phyloP scores from a whole-genome alignment of 2,797 vertebrate genomes.

The Sebastes nivosus region DNA sequence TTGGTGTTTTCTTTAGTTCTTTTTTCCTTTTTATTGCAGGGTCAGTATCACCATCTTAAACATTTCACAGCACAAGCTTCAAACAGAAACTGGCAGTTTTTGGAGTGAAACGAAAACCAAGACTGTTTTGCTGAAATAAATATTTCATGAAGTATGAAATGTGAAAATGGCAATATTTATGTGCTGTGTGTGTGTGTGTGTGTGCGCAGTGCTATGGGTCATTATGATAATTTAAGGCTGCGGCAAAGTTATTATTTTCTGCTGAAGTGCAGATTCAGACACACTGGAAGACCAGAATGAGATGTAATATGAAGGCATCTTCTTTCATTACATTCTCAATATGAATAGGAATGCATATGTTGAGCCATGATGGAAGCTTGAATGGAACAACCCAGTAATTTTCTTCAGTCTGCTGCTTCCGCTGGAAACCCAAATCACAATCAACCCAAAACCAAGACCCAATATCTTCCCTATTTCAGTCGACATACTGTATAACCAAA shows the following conservation, averaged over 20 bases:
- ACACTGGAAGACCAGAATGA: constrained; percentile 38
- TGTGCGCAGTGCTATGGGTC: constrained; percentile 32
- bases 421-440: constrained; percentile 29
- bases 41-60: constrained; percentile 52
- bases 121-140: constrained; percentile 60
- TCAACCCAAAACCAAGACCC: constrained; percentile 25
- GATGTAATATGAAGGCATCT: constrained; percentile 48
- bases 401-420: constrained; percentile 32
- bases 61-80: constrained; percentile 50
- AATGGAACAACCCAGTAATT: constrained; percentile 55
- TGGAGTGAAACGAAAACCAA: constrained; percentile 57
- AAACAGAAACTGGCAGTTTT: constrained; percentile 67
- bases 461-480: constrained; percentile 23
- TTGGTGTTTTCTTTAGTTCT: constrained; percentile 26
- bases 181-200: constrained; percentile 9
- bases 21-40: constrained; percentile 16
- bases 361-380: constrained; percentile 44
- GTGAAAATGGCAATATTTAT: constrained; percentile 48
- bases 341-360: constrained; percentile 62
- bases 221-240: constrained; percentile 68
- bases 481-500: constrained; percentile 5
- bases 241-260: constrained; percentile 68
- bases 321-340: constrained; percentile 63
- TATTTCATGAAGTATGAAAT: constrained; percentile 64
- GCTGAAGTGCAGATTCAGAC: constrained; percentile 71